A percentile compares a stretch with the other conserved stretches of the same genome.
These are phyloP conservation scores for Poeciliopsis presidionis DNA, from an alignment of 2,797 vertebrate species.

Conservation along the genomic window DNA sequence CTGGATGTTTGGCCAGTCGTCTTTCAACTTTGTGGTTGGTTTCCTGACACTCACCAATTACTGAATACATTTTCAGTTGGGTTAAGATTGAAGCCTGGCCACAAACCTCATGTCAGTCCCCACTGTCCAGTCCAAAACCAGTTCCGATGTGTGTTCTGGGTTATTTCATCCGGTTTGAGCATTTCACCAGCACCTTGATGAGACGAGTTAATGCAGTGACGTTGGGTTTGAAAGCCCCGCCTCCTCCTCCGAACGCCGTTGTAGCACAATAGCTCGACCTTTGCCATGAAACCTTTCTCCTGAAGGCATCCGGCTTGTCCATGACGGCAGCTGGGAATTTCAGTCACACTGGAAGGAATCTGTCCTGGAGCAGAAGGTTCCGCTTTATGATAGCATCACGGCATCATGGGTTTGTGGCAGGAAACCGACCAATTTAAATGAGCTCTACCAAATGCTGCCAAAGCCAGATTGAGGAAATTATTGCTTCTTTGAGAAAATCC, in stretches of 20 bases:
- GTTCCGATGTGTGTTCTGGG: background rate
- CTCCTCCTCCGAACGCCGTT: background rate
- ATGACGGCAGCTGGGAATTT: background rate
- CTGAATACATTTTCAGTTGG: background rate
- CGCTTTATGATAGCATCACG: background rate
- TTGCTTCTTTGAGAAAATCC: slow-evolving; percentile 3
- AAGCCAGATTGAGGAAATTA: background rate
- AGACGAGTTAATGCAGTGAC: background rate
- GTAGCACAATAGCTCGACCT: background rate
- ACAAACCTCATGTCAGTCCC: background rate
- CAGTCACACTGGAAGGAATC: too few species aligned
- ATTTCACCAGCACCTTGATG: background rate
- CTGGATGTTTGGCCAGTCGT: background rate
- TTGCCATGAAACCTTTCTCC: background rate
- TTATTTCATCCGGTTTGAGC: background rate
- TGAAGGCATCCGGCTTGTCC: background rate
- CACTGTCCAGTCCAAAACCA: background rate
- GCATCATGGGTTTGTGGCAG: background rate
- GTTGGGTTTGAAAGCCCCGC: background rate
- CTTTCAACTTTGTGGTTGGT: background rate
- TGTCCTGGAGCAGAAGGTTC: too few species aligned
- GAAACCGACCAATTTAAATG: background rate
- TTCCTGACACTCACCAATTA: background rate
- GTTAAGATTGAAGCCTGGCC: background rate
- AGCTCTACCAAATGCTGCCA: background rate